Percentiles rank a stretch among this genome's conserved stretches.
Conservation (phyloP, 2,113 vertebrate genomes). For the Cromileptes altivelis region DNA sequence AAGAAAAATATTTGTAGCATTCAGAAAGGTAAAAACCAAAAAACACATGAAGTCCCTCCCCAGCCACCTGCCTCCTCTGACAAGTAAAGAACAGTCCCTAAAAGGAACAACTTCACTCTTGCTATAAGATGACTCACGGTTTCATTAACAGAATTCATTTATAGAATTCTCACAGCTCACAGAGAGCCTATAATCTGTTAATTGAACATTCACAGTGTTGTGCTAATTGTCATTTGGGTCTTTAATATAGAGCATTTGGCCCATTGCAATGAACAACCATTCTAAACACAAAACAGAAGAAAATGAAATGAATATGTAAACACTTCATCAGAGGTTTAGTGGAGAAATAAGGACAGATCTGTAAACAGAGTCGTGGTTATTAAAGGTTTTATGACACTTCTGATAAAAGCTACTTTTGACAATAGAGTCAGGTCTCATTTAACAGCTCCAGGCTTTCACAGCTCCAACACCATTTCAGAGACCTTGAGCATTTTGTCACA, state of each 20-base stretch:
- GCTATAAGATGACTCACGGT: not conserved
- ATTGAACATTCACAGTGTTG: not conserved
- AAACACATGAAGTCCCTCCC: too few relatives aligned
- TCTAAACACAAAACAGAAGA: not conserved
- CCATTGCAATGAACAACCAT: not conserved
- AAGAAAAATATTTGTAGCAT: too few relatives aligned
- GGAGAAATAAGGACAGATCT: not conserved
- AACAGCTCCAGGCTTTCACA: slow-evolving; percentile 26
- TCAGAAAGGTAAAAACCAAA: too few relatives aligned
- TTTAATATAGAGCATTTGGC: slow-evolving; percentile 5
- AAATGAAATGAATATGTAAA: not conserved
- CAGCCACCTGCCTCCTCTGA: too few relatives aligned
- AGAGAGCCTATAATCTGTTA: not conserved
- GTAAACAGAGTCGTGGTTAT: not conserved
- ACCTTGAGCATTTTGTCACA: slow-evolving; percentile 49
- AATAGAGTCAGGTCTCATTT: slow-evolving; percentile 12
- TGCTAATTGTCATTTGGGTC: not conserved
- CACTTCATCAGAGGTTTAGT: not conserved
- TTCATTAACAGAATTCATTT: not conserved
- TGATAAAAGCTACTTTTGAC: slow-evolving; percentile 16
- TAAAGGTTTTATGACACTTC: slow-evolving; percentile 11
- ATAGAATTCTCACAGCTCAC: not conserved
- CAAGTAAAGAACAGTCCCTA: too few relatives aligned
- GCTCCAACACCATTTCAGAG: slow-evolving; percentile 24
- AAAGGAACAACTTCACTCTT: not conserved